phyloP scores from a whole-genome alignment of 2,113 vertebrate species.

The Gorsachius goisagi region DNA sequence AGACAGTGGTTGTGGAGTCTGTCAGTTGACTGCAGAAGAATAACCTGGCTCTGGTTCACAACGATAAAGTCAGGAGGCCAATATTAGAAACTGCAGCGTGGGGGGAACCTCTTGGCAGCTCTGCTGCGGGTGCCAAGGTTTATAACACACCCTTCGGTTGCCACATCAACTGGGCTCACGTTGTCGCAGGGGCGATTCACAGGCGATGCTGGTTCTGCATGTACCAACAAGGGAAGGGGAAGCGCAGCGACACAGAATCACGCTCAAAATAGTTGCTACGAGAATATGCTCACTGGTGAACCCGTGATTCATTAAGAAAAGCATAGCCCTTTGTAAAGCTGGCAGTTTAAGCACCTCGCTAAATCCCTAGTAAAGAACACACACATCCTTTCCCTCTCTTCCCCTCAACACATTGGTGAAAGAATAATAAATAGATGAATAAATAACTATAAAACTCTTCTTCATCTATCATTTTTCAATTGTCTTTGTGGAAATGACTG shows the following conservation, averaged over 20 bases:
- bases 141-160: neutral
- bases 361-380: neutral
- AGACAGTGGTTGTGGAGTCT: neutral
- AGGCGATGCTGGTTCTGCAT: neutral
- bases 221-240: neutral
- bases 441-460: neutral
- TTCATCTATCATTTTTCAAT: neutral
- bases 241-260: neutral
- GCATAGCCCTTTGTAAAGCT: neutral
- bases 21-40: neutral
- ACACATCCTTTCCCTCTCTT: neutral
- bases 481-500: neutral
- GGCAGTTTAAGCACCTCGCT: neutral
- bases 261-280: neutral
- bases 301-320: neutral
- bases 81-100: neutral
- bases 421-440: neutral
- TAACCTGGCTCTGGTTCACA: neutral
- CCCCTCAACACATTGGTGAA: neutral
- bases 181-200: neutral
- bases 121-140: neutral
- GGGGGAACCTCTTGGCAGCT: neutral
- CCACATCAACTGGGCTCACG: neutral
- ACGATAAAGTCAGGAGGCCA: conserved; percentile 2
- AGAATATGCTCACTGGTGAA: neutral